Evolutionary conservation across 2,113 vertebrate genomes (phyloP), one percentile per base, ranked within the genome.

Genomic region (Tachysurus vachellii): DNA sequence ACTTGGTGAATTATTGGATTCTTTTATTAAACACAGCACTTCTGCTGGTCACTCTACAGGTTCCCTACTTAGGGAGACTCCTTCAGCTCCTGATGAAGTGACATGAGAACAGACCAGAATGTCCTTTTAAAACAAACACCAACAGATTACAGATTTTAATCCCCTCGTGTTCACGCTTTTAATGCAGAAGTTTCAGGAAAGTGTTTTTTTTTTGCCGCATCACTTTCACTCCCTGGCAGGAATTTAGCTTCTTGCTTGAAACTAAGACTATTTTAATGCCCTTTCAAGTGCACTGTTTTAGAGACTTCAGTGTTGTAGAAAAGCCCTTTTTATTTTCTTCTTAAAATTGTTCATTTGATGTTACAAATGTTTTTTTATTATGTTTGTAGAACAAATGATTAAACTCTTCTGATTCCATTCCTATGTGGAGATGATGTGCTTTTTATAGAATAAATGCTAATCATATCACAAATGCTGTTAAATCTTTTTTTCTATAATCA

Each of bases 361-460:
- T 77, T 50, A 44, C 17, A 44, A 21, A 71, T 21, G 31, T 36
- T 83, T 56, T 76, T 31, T 62, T 80, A 14, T 28, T 17, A 53
- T 79, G 73, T 82, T 59, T 54, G 44, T 83, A 70, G 76, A 68
- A 82, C 36, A 89, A 82, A 86, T 68, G 12, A 64, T 86, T 86
- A 56, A 59, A 80, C 17, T 42, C 36, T 82, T 73, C 70, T 76
- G 28, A 75, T 87, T 62, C 86, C 88, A 82, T 73, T 47, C 36
- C 86, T 80, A 80, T 82, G 88, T 89, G 85, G 86, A 89, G 68
- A 85, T 73, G 76, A 85, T 84, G 62, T 88, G 68, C 62, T 89
- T 83, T 90, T 88, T 83, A 87, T 75, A 85, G 64, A 86, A 50
- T 47, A 85, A 77, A 85, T 77, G 84, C 84, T 77, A 28, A 47